Conservation (phyloP, 2,797 vertebrate species). For the Phalanger gymnotis region DNA sequence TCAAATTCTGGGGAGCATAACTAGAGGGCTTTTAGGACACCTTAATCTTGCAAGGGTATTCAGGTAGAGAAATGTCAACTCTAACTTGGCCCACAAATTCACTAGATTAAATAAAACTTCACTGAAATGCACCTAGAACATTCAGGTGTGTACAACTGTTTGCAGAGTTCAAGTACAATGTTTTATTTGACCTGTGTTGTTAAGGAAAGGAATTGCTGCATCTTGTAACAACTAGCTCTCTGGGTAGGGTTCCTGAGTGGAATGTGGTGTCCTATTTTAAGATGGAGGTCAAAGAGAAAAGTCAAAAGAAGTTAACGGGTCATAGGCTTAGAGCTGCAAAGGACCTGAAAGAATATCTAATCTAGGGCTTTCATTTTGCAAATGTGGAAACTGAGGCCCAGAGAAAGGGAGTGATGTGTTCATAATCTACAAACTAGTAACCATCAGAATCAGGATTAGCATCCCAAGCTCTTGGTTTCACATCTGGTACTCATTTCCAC, state of each 20-base stretch:
- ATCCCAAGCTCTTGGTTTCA: background rate
- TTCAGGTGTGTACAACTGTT: background rate
- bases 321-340: background rate
- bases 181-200: background rate
- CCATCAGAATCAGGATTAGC: background rate
- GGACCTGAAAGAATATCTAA: background rate
- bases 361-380: background rate
- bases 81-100: background rate
- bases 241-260: background rate
- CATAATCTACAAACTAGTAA: background rate
- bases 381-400: background rate
- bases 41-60: background rate
- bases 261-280: conserved; percentile 3
- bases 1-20: background rate
- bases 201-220: background rate
- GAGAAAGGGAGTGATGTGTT: background rate
- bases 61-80: conserved; percentile 8
- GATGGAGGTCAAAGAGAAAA: conserved; percentile 5
- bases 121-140: background rate
- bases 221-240: background rate
- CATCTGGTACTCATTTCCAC: background rate
- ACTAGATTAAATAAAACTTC: conserved; percentile 16
- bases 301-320: background rate
- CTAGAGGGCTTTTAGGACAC: background rate
- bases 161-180: background rate